Conservation (phyloP, 30 jellyfish, hydroid and myxozoan genomes). For the Nemopilema nomurai region DNA sequence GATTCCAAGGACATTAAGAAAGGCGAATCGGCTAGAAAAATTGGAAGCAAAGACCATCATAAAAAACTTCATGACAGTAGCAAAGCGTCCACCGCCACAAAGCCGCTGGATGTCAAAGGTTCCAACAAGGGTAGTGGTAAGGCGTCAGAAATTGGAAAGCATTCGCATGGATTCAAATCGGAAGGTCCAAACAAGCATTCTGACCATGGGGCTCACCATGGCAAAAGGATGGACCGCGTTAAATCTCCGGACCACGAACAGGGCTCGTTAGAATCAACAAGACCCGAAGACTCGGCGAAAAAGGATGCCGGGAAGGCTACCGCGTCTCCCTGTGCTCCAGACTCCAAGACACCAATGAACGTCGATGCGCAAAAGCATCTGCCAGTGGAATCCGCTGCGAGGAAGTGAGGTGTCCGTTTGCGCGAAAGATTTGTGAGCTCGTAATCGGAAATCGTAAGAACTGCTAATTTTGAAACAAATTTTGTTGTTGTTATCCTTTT, state of each 20-base stretch:
- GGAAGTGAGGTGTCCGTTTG: not conserved
- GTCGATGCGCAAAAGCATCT: not conserved
- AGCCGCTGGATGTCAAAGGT: conserved; percentile 17
- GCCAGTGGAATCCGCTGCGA: conserved; percentile 2
- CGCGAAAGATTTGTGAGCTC: conserved; percentile 9
- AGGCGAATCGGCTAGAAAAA: conserved; percentile 17
- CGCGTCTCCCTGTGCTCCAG: conserved; percentile 4
- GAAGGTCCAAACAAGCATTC: not conserved
- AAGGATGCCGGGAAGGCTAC: not conserved
- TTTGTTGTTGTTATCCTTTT: conserved; percentile 51
- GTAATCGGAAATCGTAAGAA: conserved; percentile 26
- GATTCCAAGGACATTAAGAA: conserved; percentile 24
- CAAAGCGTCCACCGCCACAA: conserved; percentile 5
- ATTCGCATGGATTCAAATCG: conserved; percentile 16
- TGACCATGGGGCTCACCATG: not conserved
- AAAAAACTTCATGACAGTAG: conserved; percentile 14
- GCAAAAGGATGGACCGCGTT: conserved; percentile 5
- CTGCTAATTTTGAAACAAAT: conserved; percentile 27
- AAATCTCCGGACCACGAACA: conserved; percentile 17
- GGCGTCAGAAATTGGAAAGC: conserved; percentile 13
- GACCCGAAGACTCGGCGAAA: not conserved
- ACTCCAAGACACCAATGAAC: not conserved
- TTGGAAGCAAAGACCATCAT: conserved; percentile 32
- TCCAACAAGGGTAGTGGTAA: conserved; percentile 10
- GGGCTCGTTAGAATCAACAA: not conserved